A percentile compares a stretch with the other conserved stretches of the same genome.
phyloP scores from a whole-genome alignment of 2,888 invertebrate species.

The Rotaria magnacalcarata region DNA sequence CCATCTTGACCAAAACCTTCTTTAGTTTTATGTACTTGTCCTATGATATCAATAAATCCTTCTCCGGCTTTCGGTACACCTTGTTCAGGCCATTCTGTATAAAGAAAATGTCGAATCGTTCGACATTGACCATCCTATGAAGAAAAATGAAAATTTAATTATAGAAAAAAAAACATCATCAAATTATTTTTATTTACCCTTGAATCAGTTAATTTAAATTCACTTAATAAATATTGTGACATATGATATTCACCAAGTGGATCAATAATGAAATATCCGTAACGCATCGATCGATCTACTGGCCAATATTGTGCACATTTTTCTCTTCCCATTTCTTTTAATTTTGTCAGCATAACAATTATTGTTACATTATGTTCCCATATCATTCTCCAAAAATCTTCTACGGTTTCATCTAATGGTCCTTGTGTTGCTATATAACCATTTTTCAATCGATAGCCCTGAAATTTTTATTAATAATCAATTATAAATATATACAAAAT shows the following conservation, averaged over 20 bases:
- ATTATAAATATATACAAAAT: background rate
- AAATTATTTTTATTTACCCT: conserved; percentile 61
- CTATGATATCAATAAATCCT: conserved; percentile 97
- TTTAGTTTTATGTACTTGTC: conserved; percentile 98
- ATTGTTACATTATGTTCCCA: conserved; percentile 99
- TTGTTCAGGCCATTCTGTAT: conserved; percentile 63
- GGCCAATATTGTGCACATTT: conserved; percentile 99
- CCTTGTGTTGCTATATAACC: conserved; percentile 98
- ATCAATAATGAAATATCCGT: conserved; percentile 95
- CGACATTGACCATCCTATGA: conserved; percentile 79
- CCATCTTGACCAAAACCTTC: conserved; percentile 99
- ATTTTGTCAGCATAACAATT: conserved; percentile 94
- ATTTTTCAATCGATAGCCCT: conserved; percentile 67
- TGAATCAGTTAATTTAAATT: conserved; percentile 96
- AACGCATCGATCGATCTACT: conserved; percentile 88
- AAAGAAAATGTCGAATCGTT: conserved; percentile 61
- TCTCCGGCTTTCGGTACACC: conserved; percentile 94
- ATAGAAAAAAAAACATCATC: background rate
- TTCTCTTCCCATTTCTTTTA: conserved; percentile 94
- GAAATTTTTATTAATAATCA: conserved; percentile 34
- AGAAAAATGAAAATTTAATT: conserved; percentile 37
- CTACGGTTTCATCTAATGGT: conserved; percentile 87
- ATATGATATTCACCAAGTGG: conserved; percentile 99
- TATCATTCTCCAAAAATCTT: conserved; percentile 98
- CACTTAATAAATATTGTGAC: conserved; percentile 95